phyloP scores from a whole-genome alignment of 2,888 invertebrate genomes.

The Cetonia aurata region DNA sequence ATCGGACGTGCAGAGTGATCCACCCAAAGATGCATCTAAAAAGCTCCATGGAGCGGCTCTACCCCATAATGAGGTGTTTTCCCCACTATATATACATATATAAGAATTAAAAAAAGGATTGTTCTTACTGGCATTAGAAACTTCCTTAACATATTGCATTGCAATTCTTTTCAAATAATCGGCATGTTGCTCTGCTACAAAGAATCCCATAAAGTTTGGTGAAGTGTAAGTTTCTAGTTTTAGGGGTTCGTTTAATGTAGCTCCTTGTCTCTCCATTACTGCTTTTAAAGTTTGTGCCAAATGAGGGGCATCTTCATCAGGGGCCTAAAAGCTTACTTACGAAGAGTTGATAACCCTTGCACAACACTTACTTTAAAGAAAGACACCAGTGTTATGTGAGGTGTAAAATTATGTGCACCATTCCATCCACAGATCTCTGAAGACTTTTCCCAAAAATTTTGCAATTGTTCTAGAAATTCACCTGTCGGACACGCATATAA shows the following conservation, averaged over 20 bases:
- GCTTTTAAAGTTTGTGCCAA: slow-evolving; percentile 79
- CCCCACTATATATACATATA: too few species aligned
- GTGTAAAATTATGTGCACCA: slow-evolving; percentile 90
- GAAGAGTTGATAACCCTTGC: background rate
- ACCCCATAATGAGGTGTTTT: too few species aligned
- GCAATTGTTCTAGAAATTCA: slow-evolving; percentile 77
- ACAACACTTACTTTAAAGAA: slow-evolving; percentile 83
- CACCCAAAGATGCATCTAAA: too few species aligned
- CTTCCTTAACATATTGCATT: slow-evolving; percentile 84
- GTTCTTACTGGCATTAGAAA: slow-evolving; percentile 78
- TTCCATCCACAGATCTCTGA: slow-evolving; percentile 85
- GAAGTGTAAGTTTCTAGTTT: slow-evolving; percentile 87
- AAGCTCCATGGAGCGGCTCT: too few species aligned
- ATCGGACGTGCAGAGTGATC: too few species aligned
- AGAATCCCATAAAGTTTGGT: slow-evolving; percentile 91
- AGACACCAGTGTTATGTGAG: slow-evolving; percentile 90
- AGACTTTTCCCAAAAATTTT: slow-evolving; percentile 84
- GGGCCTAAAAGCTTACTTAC: slow-evolving; percentile 70
- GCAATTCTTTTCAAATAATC: slow-evolving; percentile 84
- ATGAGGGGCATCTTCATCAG: slow-evolving; percentile 79
- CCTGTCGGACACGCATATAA: slow-evolving; percentile 90
- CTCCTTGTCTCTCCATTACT: slow-evolving; percentile 79
- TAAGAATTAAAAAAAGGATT: background rate
- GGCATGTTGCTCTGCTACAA: slow-evolving; percentile 86
- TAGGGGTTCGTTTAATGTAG: slow-evolving; percentile 74